Conservation (phyloP, 2,888 invertebrate genomes). For the Philopedon plagiatum region DNA sequence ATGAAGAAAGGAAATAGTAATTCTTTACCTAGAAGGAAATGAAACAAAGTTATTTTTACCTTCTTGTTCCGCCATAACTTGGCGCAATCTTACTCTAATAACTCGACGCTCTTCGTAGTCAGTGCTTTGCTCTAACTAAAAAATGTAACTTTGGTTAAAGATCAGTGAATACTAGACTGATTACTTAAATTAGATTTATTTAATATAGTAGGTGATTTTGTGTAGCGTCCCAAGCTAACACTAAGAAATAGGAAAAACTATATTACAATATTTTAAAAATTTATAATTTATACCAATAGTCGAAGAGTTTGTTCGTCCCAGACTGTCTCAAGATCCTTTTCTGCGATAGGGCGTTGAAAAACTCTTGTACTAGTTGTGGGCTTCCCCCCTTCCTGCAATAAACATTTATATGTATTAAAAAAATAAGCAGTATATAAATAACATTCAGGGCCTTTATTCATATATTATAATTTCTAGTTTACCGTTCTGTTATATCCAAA, state of each 20-base stretch:
- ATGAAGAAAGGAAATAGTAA: background rate
- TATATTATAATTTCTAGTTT: too few relatives aligned
- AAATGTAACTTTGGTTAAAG: constrained; percentile 32
- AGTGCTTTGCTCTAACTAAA: constrained; percentile 85
- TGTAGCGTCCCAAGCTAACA: too few relatives aligned
- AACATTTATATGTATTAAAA: background rate
- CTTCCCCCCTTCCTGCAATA: constrained; percentile 64
- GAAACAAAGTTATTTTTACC: constrained; percentile 71
- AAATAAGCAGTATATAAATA: too few relatives aligned
- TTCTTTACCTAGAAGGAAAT: background rate
- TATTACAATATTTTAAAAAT: too few relatives aligned
- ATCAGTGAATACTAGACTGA: too few relatives aligned
- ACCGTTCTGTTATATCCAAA: background rate
- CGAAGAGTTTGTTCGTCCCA: constrained; percentile 83
- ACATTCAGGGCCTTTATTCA: too few relatives aligned
- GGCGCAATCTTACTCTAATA: constrained; percentile 84
- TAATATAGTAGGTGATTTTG: too few relatives aligned
- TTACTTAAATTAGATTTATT: background rate
- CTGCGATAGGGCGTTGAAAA: constrained; percentile 69
- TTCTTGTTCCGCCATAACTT: constrained; percentile 90
- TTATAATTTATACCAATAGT: constrained; percentile 75
- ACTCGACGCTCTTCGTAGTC: constrained; percentile 90
- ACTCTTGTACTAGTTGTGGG: constrained; percentile 63
- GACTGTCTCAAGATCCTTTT: constrained; percentile 79
- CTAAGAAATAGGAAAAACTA: too few relatives aligned